Evolutionary conservation across 2,797 vertebrate species (phyloP), one percentile per base, ranked within the genome.

Genomic region (Hozukius guyotensis): DNA sequence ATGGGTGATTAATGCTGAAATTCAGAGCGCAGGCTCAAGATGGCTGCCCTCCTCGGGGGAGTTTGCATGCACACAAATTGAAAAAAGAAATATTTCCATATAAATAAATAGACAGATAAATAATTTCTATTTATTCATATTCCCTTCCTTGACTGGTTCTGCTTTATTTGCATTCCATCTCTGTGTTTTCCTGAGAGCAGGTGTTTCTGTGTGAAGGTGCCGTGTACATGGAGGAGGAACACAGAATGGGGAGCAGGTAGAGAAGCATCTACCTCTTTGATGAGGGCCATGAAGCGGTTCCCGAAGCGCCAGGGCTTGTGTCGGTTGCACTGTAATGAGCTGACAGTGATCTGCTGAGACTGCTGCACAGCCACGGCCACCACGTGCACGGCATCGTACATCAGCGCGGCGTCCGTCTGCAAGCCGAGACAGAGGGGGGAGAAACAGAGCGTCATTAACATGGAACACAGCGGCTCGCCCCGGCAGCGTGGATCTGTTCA

Each of bases 291-390:
- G 89, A 99, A 99, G 74, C 98, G 97, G 69, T 97, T 97, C 71
- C 98, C 98, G 12, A 99, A 99, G 81, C 98, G 97, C 98, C 98
- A 99, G 0, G 98, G 98, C 75, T 99, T 99, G 94, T 99, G 98
- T 18, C 98, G 95, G 92, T 99, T 99, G 92, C 98, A 99, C 93
- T 99, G 98, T 29, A 99, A 95, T 0, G 98, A 99, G 60, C 98
- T 99, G 93, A 99, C 98, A 2, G 98, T 99, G 96, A 99, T 99
- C 95, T 99, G 98, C 42, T 98, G 97, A 89, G 98, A 99, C 96
- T 99, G 98, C 82, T 99, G 98, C 78, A 99, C 98, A 3, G 98
- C 98, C 92, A 99, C 98, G 0, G 98, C 98, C 80, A 99, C 98
- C 80, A 99, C 96, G n/a, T 99, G 98, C 36, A 99, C 98, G 0